phyloP scores from a whole-genome alignment of 2,888 invertebrate genomes.

The Aphodius sticticus region DNA sequence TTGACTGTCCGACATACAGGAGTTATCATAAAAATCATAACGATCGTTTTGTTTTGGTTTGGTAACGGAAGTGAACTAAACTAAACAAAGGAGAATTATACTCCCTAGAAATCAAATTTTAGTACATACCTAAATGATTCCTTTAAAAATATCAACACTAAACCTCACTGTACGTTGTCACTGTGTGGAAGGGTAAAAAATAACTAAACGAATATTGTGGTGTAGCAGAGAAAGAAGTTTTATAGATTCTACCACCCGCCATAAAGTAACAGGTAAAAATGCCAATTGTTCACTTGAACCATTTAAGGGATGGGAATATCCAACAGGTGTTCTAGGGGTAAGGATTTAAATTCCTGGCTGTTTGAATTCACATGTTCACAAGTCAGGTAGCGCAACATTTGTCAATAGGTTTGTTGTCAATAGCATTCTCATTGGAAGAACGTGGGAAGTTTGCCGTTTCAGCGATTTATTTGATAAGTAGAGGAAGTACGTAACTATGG shows the following conservation, averaged over 20 bases:
- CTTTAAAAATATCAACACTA: neutral
- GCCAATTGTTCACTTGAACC: neutral
- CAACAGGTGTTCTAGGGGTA: neutral
- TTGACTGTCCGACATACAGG: neutral
- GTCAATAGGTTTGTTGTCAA: neutral
- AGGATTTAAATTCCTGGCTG: neutral
- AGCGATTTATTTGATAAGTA: neutral
- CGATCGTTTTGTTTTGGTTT: neutral
- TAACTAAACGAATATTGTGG: neutral
- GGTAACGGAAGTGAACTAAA: neutral
- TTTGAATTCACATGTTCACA: neutral
- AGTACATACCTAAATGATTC: neutral
- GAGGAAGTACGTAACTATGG: neutral
- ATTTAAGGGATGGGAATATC: neutral
- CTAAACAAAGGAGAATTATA: neutral
- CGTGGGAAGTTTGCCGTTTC: neutral
- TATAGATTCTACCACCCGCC: neutral
- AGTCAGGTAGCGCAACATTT: conserved; percentile 4
- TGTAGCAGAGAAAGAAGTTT: neutral
- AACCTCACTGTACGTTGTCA: neutral
- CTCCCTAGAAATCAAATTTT: neutral
- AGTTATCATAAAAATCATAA: neutral
- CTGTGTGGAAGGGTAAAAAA: neutral
- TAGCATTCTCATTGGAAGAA: neutral
- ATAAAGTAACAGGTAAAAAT: neutral